A percentile compares a stretch with the other conserved stretches of the same genome.
Conservation (phyloP, 2,113 vertebrate genomes). For the Mungos mungo region DNA sequence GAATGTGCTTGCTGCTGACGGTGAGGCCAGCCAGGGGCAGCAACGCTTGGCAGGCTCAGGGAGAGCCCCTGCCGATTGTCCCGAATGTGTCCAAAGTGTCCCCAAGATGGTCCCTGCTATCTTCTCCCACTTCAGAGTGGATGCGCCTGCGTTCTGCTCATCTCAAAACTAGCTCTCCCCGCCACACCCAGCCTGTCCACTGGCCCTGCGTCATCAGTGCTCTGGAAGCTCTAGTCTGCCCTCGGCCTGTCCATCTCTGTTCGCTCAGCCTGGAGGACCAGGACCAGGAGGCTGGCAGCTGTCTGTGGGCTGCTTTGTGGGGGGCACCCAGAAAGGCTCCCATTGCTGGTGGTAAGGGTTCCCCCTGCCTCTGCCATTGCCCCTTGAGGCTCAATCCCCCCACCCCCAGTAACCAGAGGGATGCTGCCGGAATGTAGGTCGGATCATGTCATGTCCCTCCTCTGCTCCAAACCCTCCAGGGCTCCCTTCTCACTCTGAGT, state of each 20-base stretch:
- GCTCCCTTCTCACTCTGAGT: not conserved
- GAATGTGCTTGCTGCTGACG: slow-evolving; percentile 73
- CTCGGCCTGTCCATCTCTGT: not conserved
- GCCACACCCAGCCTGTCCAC: not conserved
- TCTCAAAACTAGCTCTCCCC: not conserved
- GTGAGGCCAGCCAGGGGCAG: slow-evolving; percentile 60
- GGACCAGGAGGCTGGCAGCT: not conserved
- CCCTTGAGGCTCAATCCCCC: not conserved
- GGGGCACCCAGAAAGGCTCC: not conserved
- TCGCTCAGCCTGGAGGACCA: not conserved
- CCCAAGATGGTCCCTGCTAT: not conserved
- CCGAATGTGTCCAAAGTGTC: not conserved
- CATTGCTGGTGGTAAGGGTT: not conserved
- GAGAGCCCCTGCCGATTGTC: not conserved
- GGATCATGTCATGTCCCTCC: not conserved
- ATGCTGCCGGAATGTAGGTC: not conserved
- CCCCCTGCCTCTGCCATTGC: not conserved
- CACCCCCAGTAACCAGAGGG: not conserved
- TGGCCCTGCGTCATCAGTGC: not conserved
- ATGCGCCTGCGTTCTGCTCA: not conserved
- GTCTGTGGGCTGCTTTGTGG: fast-evolving
- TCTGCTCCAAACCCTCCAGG: not conserved
- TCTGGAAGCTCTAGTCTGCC: not conserved
- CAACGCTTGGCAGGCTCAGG: not conserved
- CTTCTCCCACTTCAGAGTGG: not conserved